These are phyloP conservation scores for Telmatochromis sp. DNA, from an alignment of 2,113 vertebrate species.

Conservation along the genomic window DNA sequence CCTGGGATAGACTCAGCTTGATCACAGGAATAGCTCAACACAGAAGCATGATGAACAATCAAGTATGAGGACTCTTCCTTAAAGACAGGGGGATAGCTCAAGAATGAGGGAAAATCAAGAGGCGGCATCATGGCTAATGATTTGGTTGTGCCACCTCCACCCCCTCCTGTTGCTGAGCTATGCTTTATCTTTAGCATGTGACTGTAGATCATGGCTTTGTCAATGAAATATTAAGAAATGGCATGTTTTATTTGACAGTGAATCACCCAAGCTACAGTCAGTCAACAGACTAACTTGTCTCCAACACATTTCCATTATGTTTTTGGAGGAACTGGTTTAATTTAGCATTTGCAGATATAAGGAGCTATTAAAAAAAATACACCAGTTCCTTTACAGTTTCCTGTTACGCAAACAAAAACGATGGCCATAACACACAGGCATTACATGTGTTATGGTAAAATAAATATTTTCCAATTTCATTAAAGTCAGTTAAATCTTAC, in stretches of 20 bases:
- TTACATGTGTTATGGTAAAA: neutral
- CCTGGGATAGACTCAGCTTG: neutral
- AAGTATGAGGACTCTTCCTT: neutral
- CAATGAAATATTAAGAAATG: constrained; percentile 7
- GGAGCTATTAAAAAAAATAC: neutral
- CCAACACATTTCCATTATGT: neutral
- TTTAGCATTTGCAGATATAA: neutral
- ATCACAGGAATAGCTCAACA: neutral
- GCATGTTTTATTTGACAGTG: neutral
- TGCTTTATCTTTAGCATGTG: constrained; percentile 58
- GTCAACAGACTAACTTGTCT: neutral
- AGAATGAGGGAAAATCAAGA: neutral
- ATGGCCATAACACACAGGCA: neutral
- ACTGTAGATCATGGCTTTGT: constrained; percentile 24
- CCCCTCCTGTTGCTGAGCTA: neutral
- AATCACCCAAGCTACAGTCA: neutral
- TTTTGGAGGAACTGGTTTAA: neutral
- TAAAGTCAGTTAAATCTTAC: neutral
- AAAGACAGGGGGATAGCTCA: neutral
- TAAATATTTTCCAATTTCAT: neutral
- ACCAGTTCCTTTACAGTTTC: neutral
- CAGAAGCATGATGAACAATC: neutral
- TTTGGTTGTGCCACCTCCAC: neutral
- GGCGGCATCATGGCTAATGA: neutral
- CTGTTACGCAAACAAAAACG: neutral